Conservation (phyloP, 2,113 vertebrate species). For the Crotophaga sulcirostris region DNA sequence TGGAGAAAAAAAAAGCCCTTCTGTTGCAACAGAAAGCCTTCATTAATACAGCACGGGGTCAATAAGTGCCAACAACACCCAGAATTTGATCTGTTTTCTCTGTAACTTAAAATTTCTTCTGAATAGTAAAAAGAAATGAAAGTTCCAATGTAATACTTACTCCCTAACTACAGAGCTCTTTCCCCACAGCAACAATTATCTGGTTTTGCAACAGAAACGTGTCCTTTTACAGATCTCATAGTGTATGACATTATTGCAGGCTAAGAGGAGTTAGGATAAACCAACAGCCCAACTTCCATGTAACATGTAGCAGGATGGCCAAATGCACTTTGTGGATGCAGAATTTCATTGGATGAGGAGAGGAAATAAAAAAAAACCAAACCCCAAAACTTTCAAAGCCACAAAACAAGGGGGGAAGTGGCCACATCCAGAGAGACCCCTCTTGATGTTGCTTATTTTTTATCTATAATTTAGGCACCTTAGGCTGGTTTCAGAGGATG, state of each 20-base stretch:
- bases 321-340: not conserved
- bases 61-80: not conserved
- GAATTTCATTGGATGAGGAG: not conserved
- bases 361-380: not conserved
- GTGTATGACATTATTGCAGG: accelerated
- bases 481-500: not conserved
- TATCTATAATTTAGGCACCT: not conserved
- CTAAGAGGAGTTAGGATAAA: not conserved
- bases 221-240: not conserved
- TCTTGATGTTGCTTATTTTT: not conserved
- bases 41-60: not conserved
- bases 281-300: not conserved
- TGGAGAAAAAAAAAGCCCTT: not conserved
- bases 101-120: not conserved
- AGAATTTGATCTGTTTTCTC: not conserved
- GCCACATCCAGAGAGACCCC: not conserved
- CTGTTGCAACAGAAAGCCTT: not conserved
- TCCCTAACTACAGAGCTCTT: not conserved
- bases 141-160: not conserved
- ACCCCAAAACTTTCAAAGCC: not conserved
- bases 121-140: not conserved
- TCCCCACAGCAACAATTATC: not conserved
- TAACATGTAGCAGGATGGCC: not conserved
- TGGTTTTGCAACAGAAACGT: not conserved
- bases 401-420: not conserved